Percentiles rank a stretch among this genome's conserved stretches.
Conservation (phyloP, 2,888 invertebrate genomes). For the Cryptops parisi region DNA sequence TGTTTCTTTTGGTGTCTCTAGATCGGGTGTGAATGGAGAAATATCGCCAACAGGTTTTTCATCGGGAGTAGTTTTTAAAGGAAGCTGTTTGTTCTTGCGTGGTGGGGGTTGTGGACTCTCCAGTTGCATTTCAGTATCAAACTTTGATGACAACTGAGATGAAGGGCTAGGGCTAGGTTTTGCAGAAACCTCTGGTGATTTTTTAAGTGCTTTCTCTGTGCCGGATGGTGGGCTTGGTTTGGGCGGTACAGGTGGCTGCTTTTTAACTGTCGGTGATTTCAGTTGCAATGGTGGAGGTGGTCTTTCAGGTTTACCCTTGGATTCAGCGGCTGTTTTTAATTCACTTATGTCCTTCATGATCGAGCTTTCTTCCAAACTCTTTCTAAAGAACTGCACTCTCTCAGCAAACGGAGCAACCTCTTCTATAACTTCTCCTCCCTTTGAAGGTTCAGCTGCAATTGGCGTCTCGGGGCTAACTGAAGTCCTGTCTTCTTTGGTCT, state of each 20-base stretch:
- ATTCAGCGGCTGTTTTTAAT: background rate
- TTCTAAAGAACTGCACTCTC: conserved; percentile 10
- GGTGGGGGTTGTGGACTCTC: conserved; percentile 6
- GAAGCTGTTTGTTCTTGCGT: conserved; percentile 16
- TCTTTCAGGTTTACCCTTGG: background rate
- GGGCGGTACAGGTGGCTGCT: background rate
- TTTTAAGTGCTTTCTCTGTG: too few relatives aligned
- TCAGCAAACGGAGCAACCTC: conserved; percentile 36
- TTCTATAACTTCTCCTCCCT: conserved; percentile 32
- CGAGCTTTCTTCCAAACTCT: conserved; percentile 10
- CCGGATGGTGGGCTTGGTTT: conserved; percentile 2
- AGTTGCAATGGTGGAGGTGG: background rate
- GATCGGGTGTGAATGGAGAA: conserved; percentile 16
- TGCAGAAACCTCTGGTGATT: background rate
- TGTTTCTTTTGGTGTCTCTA: conserved; percentile 19
- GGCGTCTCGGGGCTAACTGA: conserved; percentile 35
- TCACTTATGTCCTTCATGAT: conserved; percentile 7
- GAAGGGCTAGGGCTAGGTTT: background rate
- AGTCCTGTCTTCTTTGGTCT: conserved; percentile 1
- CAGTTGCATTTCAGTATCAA: background rate
- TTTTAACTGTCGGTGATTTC: background rate
- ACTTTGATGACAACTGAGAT: background rate
- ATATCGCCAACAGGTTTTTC: conserved; percentile 15
- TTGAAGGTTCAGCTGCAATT: conserved; percentile 30
- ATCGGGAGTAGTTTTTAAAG: conserved; percentile 16